phyloP scores from a whole-genome alignment of 2,888 invertebrate genomes.

The Cosmorhoe ocellata region DNA sequence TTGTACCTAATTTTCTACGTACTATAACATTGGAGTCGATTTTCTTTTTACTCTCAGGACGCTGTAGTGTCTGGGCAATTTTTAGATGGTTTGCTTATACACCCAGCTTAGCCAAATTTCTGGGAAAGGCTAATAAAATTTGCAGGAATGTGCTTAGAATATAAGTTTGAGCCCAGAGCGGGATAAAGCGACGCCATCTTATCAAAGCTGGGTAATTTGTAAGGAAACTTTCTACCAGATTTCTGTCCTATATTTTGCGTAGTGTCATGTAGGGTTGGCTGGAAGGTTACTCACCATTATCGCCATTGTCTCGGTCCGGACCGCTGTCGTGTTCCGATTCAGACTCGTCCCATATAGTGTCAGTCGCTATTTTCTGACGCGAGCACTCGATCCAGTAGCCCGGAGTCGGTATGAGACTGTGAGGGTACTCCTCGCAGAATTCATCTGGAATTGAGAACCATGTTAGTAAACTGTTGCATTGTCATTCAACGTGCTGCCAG shows the following conservation, averaged over 20 bases:
- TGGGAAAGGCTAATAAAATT: too few relatives aligned
- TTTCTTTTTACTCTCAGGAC: too few relatives aligned
- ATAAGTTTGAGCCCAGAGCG: too few relatives aligned
- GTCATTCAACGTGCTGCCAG: too few relatives aligned
- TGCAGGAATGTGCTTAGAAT: too few relatives aligned
- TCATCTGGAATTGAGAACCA: constrained; percentile 86
- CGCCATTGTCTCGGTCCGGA: constrained; percentile 73
- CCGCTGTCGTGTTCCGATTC: constrained; percentile 90
- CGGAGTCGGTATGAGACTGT: constrained; percentile 94
- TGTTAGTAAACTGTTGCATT: background rate
- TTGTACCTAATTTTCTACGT: too few relatives aligned
- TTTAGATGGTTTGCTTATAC: too few relatives aligned
- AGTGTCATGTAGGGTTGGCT: background rate
- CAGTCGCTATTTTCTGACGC: constrained; percentile 92
- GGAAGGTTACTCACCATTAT: constrained; percentile 57
- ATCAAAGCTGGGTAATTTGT: background rate
- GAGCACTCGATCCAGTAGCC: constrained; percentile 98
- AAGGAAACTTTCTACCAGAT: background rate
- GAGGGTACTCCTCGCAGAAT: constrained; percentile 96
- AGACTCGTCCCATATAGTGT: constrained; percentile 94
- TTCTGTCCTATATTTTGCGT: background rate
- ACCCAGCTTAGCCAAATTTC: too few relatives aligned
- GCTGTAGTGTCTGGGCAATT: too few relatives aligned
- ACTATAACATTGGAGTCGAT: too few relatives aligned
- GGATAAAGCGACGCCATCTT: too few relatives aligned